Evolutionary conservation across 1,140 invertebrate species (phyloP), one percentile per base, ranked within the genome.

Genomic region (Trichoplusia ni): DNA sequence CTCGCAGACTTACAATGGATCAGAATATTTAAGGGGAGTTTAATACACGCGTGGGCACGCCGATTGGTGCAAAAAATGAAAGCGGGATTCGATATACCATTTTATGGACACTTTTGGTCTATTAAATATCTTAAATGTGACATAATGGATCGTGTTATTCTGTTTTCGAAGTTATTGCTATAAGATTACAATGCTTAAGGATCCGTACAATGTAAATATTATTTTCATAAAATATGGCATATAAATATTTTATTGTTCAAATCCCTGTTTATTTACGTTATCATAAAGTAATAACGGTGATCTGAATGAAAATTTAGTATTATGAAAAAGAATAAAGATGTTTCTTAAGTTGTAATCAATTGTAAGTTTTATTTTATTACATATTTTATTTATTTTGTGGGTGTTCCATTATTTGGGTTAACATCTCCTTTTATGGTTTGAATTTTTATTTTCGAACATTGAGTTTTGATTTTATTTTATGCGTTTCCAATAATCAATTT

Each of bases 51-150:
- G 64, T 75, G 71, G 75, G 71, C 65, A 67, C 58, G 59, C 75
- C 61, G 66, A 79, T 75, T 75, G 49, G 46, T 9, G 64, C 72
- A 82, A 84, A 86, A 88, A 88, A 79, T 75, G 31, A 14, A 40
- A 29, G 47, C 37, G 31, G 47, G 47, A 54, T 63, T 64, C 60
- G 59, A 71, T 67, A 68, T 23, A 56, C 59, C 67, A 67, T 71
- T 77, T 69, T 71, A 74, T 70, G 61, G 71, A 54, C 38, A 35
- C 62, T 59, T 70, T 72, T 49, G 65, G 64, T 67, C 69, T 74
- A 72, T 72, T 69, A 72, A 72, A 72, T 60, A 47, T 46, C 42
- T 46, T 37, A 47, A 25, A 49, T 18, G 23, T 38, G 37, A 33
- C 49, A 54, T 19, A 46, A 64, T 54, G 56, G 35, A 37, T 47